Percentiles rank a stretch among this genome's conserved stretches.
Evolutionary conservation across 2,113 vertebrate genomes (phyloP).

Genomic region (Emberiza fucata): DNA sequence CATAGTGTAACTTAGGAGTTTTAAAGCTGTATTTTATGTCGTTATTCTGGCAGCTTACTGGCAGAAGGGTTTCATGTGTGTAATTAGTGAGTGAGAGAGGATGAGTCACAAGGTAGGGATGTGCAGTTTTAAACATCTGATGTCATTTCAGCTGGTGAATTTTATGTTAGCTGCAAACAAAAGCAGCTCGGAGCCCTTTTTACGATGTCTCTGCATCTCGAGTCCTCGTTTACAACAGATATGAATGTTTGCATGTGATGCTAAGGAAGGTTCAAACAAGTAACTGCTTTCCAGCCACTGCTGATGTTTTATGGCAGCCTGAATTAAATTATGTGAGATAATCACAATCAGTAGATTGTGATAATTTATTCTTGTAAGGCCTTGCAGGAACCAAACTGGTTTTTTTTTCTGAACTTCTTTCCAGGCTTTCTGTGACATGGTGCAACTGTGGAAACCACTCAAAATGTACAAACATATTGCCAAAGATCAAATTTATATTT

Average conservation of each 20-base stretch:
- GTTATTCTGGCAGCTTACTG: neutral
- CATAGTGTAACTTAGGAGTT: neutral
- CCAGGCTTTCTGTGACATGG: neutral
- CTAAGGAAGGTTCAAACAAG: neutral
- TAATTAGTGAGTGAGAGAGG: neutral
- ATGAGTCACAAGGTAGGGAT: neutral
- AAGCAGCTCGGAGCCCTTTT: neutral
- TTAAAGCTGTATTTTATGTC: neutral
- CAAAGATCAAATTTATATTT: neutral
- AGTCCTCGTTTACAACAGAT: neutral
- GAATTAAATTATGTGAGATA: neutral
- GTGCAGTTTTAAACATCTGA: neutral
- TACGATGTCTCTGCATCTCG: neutral
- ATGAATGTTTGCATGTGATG: neutral
- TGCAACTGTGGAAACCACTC: neutral
- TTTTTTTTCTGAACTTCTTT: neutral
- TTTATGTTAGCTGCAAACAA: neutral
- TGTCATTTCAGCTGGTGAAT: neutral
- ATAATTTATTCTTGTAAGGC: neutral
- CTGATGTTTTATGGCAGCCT: neutral
- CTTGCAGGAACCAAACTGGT: neutral
- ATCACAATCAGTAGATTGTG: neutral
- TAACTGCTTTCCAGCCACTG: neutral
- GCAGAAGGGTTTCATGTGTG: neutral
- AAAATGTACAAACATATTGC: neutral